Evolutionary conservation across 1,140 invertebrate genomes (phyloP).

Genomic region (Hylaeus anthracinus): DNA sequence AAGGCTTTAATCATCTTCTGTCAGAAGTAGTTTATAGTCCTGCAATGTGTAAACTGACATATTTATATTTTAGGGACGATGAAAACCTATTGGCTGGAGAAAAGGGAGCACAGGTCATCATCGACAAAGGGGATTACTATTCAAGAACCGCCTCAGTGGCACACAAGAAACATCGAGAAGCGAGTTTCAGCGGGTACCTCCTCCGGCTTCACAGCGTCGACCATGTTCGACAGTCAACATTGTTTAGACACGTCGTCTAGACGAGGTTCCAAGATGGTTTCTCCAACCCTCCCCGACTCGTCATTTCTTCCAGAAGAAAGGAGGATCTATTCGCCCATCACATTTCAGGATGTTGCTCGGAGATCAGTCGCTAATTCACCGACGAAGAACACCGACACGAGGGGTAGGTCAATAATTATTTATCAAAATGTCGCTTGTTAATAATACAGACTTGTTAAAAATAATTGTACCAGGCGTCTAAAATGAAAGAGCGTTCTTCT

Average conservation of each 20-base stretch:
- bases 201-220: conserved; percentile 47
- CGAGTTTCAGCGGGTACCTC: conserved; percentile 57
- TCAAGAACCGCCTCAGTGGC: conserved; percentile 78
- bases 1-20: no score
- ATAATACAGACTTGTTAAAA: neutral
- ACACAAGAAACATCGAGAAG: conserved; percentile 66
- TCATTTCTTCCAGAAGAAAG: conserved; percentile 81
- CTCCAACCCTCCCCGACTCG: conserved; percentile 67
- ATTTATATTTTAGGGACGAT: conserved; percentile 85
- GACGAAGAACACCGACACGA: conserved; percentile 76
- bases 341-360: conserved; percentile 90
- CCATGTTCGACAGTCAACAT: conserved; percentile 49
- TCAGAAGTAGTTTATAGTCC: no score
- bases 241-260: conserved; percentile 58
- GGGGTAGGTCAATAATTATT: conserved; percentile 62
- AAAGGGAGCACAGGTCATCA: conserved; percentile 83
- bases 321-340: conserved; percentile 90
- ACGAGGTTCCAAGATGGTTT: conserved; percentile 69
- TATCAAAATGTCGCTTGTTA: neutral
- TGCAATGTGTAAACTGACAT: no score
- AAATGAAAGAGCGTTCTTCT: no score
- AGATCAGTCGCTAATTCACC: conserved; percentile 89
- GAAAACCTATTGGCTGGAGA: conserved; percentile 96
- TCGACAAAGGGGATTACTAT: conserved; percentile 76
- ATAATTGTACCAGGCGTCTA: no score